phyloP scores from a whole-genome alignment of 2,888 invertebrate species.

The Trichopoda pennipes region DNA sequence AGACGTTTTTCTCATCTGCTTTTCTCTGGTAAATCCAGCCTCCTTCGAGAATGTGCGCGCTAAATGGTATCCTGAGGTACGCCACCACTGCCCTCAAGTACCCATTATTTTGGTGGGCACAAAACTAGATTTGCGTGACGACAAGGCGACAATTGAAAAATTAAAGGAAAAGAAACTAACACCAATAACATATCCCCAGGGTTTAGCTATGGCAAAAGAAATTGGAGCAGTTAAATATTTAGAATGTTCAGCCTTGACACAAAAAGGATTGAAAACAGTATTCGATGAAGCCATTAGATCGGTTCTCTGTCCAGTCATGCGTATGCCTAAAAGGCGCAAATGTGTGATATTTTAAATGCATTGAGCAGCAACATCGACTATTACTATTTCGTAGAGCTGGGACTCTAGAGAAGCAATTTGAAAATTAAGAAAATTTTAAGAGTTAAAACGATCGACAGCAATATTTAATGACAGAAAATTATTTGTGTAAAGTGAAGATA shows the following conservation, averaged over 20 bases:
- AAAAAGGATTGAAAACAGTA: slow-evolving; percentile 79
- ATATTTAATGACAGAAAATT: slow-evolving; percentile 12
- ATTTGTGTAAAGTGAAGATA: slow-evolving; percentile 40
- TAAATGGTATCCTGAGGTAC: slow-evolving; percentile 80
- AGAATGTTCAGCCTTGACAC: slow-evolving; percentile 79
- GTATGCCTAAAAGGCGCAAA: slow-evolving; percentile 73
- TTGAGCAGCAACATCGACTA: slow-evolving; percentile 16
- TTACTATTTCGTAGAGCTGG: slow-evolving; percentile 34
- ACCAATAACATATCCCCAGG: slow-evolving; percentile 79
- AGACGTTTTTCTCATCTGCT: slow-evolving; percentile 79
- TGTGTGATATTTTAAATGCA: slow-evolving; percentile 73
- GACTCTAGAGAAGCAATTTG: slow-evolving; percentile 31
- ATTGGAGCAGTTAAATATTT: slow-evolving; percentile 79
- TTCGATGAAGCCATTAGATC: slow-evolving; percentile 80
- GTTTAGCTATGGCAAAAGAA: slow-evolving; percentile 80
- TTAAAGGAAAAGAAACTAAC: slow-evolving; percentile 79
- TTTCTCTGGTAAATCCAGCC: slow-evolving; percentile 79
- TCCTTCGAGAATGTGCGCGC: slow-evolving; percentile 80
- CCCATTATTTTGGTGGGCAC: slow-evolving; percentile 79
- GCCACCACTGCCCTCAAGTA: slow-evolving; percentile 79
- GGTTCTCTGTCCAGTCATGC: slow-evolving; percentile 78
- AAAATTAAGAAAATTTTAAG: slow-evolving; percentile 24
- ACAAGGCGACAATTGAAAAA: slow-evolving; percentile 79
- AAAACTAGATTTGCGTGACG: slow-evolving; percentile 79
- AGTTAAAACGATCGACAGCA: slow-evolving; percentile 16